Evolutionary conservation across 2,113 vertebrate genomes (phyloP), one percentile per base, ranked within the genome.

Genomic region (Paedocypris sp.): DNA sequence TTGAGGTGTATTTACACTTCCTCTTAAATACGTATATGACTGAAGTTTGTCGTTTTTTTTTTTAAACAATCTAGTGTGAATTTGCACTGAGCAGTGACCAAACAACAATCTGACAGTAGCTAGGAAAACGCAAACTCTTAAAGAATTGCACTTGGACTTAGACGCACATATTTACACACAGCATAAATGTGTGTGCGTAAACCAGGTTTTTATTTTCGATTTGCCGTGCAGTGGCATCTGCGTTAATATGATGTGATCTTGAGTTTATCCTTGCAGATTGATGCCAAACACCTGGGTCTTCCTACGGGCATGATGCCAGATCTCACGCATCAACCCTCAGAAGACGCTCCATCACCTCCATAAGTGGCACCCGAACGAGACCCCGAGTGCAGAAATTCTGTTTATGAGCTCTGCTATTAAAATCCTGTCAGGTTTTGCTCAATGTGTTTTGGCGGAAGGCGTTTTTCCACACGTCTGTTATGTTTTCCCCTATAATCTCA

Each of bases 341-440:
- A 33, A 60, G 42, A 56, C 42, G 23, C 52, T 36, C 48, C 31
- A 26, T 62, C 39, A 45, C 39, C 25, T 29, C 29, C 22, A 62
- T 58, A 54, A 64, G 49, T 45, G 62, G 33, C 62, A 71, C 65
- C 65, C 66, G 61, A 28, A 43, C 31, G 53, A 57, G 18, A 57
- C 38, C 26, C 31, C 15, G 28, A 35, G 39, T 33, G 36, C 18
- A 18, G 51, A 47, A 26, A 51, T 47, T 59, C 54, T 16, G 41
- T 64, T 43, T 23, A 35, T 13, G 31, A 16, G 49, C 58, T 60
- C 46, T 48, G 54, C 62, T 64, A 67, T 67, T 67, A 72, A 62
- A 64, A 53, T 56, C 63, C 73, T 62, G 64, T 70, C 64, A 56
- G 20, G 36, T 53, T 71, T 59, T 49, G n/a, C 46, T 13, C 60